Base-by-base conservation (phyloP, 2,113 vertebrate genomes). In the Malurus cyaneus region DNA sequence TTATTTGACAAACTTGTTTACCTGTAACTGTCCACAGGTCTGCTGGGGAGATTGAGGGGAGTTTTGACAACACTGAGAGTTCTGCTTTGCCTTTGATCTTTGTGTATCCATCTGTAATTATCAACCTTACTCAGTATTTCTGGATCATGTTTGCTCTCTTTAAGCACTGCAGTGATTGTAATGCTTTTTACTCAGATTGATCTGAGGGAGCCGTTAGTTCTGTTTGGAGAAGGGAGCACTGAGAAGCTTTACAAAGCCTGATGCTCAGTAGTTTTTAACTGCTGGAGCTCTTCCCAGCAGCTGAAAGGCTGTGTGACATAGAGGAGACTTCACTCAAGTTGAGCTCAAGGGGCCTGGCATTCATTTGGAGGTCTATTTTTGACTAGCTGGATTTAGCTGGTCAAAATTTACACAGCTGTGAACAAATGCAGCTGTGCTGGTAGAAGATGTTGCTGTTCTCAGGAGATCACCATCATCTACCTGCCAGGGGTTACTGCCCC, bases 351-450 rank as follows among this genome's bases (percentile, higher is more conserved):
- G 79, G 84, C 59, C 89, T 94, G 89, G 82, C 56, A 80, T 84
- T 87, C 62, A 83, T 95, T 94, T 93, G 65, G 31, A 84, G 67
- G 17, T 78, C 69, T 96, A 71, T 92, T 95, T 95, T 65, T 89
- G 70, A 64, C 36, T 76, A 80, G 59, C 91, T 96, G 92, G 86
- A 92, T 96, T 94, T 94, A 92, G 44, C 91, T 80, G 81, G 96
- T 92, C 86, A 78, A 80, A 93, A 85, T 80, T 94, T 70, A 78
- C 86, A 88, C 86, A 95, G 88, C 91, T 94, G 91, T 90, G 56
- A 79, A 67, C 36, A 83, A 65, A 90, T 70, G 42, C 94, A 93
- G 94, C 88, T 90, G 64, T 86, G 86, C 80, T 92, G 52, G 67
- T 90, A 80, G 88, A 53, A 91, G 74, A 80, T 52, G 47, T 50